A percentile compares a stretch with the other conserved stretches of the same genome.
Conservation (phyloP, 1,140 invertebrate genomes). For the Micrasema minimum region DNA sequence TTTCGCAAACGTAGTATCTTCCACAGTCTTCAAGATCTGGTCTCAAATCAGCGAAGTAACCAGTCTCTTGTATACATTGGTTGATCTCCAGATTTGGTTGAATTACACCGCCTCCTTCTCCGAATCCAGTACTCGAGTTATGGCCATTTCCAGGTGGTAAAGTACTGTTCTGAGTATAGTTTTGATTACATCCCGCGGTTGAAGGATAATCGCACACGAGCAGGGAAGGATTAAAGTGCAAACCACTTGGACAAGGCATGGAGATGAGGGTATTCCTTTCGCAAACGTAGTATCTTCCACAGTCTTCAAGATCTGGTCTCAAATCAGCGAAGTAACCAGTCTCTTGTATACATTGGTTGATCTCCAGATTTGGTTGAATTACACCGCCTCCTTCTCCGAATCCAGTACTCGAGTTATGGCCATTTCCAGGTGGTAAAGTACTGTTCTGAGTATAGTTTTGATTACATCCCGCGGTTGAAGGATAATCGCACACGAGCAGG, state of each 20-base stretch:
- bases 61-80: background rate
- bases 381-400: no score
- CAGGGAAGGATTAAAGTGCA: conserved; percentile 57
- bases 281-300: conserved; percentile 70
- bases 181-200: conserved; percentile 51
- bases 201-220: conserved; percentile 58
- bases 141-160: background rate
- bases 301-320: conserved; percentile 65
- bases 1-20: conserved; percentile 54
- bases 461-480: conserved; percentile 56
- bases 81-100: background rate
- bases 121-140: background rate
- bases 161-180: background rate
- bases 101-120: background rate
- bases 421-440: no score
- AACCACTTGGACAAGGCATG: conserved; percentile 56
- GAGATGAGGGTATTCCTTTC: conserved; percentile 61
- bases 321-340: conserved; percentile 38
- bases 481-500: conserved; percentile 68
- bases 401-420: no score
- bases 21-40: conserved; percentile 54
- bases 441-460: background rate
- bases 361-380: no score
- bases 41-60: conserved; percentile 40
- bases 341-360: background rate